These are phyloP conservation scores for Shinisaurus crocodilurus DNA, from an alignment of 2,113 vertebrate genomes.

Conservation along the genomic window DNA sequence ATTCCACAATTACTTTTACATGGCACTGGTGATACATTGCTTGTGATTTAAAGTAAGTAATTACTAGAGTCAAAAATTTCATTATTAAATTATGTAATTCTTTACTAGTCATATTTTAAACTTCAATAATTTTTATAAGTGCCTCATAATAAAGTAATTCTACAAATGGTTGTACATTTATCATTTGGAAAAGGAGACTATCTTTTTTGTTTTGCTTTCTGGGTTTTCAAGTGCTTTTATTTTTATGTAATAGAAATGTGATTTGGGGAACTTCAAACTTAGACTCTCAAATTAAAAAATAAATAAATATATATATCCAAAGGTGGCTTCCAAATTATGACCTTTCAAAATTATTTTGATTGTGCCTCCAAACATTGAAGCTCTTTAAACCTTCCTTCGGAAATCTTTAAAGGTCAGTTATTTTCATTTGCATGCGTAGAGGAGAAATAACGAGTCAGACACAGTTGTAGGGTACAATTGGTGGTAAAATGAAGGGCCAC, in stretches of 20 bases:
- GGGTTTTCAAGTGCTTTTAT: neutral
- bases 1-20: slow-evolving; percentile 59
- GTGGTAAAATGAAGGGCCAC: no score
- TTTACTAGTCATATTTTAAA: slow-evolving; percentile 53
- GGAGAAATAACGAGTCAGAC: no score
- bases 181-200: slow-evolving; percentile 18
- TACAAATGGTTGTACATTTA: slow-evolving; percentile 19
- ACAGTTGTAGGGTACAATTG: no score
- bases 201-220: neutral
- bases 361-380: neutral
- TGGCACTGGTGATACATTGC: slow-evolving; percentile 44
- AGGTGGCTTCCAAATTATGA: neutral
- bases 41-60: slow-evolving; percentile 57
- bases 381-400: neutral
- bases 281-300: no score
- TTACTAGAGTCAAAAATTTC: slow-evolving; percentile 58
- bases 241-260: slow-evolving; percentile 13
- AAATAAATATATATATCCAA: neutral
- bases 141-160: slow-evolving; percentile 41
- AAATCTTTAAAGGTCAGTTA: neutral
- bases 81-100: slow-evolving; percentile 43
- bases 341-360: neutral
- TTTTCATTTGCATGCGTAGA: no score
- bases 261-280: slow-evolving; percentile 1
- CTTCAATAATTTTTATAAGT: slow-evolving; percentile 25